These are phyloP conservation scores for Sebastes flavidus DNA, from an alignment of 2,797 vertebrate species.

Conservation along the genomic window DNA sequence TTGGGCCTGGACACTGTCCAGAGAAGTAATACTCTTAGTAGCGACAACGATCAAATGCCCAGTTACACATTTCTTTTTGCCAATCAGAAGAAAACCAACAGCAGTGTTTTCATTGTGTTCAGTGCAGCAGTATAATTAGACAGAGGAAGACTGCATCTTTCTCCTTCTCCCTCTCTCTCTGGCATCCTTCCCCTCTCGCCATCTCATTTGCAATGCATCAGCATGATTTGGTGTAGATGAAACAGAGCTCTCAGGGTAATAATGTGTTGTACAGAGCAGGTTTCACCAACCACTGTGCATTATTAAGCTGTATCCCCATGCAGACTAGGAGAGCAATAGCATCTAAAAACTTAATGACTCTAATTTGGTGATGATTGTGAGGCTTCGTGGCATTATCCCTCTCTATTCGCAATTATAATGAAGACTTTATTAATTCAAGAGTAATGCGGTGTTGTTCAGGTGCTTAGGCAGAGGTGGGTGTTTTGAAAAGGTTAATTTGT, in stretches of 20 bases:
- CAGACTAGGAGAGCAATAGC: constrained; percentile 10
- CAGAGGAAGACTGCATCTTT: constrained; percentile 21
- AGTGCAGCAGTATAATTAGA: constrained; percentile 53
- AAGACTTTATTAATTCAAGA: constrained; percentile 37
- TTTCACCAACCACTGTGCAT: constrained; percentile 39
- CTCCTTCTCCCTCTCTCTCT: constrained; percentile 14
- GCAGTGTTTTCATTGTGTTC: constrained; percentile 39
- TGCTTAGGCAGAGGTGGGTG: constrained; percentile 4
- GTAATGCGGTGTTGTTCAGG: not conserved
- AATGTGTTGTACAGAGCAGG: constrained; percentile 49
- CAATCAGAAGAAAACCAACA: constrained; percentile 19
- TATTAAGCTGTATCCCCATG: constrained; percentile 18
- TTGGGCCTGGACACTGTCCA: not conserved
- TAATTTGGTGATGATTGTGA: constrained; percentile 28
- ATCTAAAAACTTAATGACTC: constrained; percentile 33
- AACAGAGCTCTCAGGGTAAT: constrained; percentile 55
- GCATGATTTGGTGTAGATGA: constrained; percentile 47
- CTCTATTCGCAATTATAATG: constrained; percentile 1
- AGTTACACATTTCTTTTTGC: constrained; percentile 8
- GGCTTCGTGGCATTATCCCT: not conserved
- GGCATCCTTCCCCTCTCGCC: constrained; percentile 29
- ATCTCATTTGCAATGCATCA: constrained; percentile 63
- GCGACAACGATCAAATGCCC: constrained; percentile 32
- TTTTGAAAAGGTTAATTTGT: constrained; percentile 18
- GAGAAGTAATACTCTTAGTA: not conserved